A percentile compares a stretch with the other conserved stretches of the same genome.
phyloP scores from a whole-genome alignment of 2,888 invertebrate genomes.

The Carterocephalus palaemon region DNA sequence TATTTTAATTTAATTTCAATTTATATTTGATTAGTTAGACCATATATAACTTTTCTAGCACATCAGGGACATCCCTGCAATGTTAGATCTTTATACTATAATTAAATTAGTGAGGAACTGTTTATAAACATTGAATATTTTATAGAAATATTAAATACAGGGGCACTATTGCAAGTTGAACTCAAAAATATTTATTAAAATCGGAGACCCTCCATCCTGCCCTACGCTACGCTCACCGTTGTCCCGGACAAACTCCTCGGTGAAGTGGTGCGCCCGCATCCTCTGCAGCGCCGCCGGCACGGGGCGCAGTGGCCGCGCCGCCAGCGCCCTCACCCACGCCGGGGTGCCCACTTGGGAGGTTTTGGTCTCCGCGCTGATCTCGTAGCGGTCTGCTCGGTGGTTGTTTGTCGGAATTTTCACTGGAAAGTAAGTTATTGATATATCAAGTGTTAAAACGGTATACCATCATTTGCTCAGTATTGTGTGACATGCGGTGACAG shows the following conservation, averaged over 20 bases:
- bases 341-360: slow-evolving; percentile 70
- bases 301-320: slow-evolving; percentile 58
- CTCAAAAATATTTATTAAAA: background rate
- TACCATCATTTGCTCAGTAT: too few species aligned
- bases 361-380: slow-evolving; percentile 64
- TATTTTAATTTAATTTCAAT: too few species aligned
- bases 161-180: too few species aligned
- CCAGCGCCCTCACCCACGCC: slow-evolving; percentile 66
- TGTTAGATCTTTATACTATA: too few species aligned
- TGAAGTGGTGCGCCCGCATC: slow-evolving; percentile 61
- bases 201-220: background rate
- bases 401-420: slow-evolving; percentile 75
- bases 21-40: too few species aligned
- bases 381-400: slow-evolving; percentile 73
- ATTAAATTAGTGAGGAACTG: too few species aligned
- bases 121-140: too few species aligned
- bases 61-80: too few species aligned
- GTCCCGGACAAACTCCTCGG: slow-evolving; percentile 69
- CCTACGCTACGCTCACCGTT: slow-evolving; percentile 49
- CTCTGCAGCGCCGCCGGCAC: slow-evolving; percentile 53
- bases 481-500: too few species aligned
- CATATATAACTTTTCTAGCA: too few species aligned
- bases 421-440: slow-evolving; percentile 45
- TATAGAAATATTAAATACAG: too few species aligned
- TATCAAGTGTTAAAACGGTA: too few species aligned